Conservation (phyloP, 2,113 vertebrate species). For the Theristicus caerulescens region DNA sequence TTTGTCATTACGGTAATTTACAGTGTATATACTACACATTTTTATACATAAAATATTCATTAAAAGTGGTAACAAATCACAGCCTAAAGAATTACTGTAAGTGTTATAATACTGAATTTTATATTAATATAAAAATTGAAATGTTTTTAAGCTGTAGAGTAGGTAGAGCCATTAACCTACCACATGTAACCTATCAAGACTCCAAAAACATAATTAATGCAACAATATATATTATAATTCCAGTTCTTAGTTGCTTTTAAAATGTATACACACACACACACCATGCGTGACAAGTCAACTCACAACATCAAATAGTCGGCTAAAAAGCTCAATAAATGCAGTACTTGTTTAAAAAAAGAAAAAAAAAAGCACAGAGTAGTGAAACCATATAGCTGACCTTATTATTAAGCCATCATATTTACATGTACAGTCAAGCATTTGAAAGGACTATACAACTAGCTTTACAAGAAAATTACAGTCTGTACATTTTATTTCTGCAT, state of each 20-base stretch:
- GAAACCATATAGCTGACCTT: neutral
- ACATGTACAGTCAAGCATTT: neutral
- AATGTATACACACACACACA: neutral
- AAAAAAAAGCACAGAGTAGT: neutral
- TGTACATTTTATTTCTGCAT: neutral
- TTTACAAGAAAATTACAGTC: neutral
- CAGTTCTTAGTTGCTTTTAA: neutral
- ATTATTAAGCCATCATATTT: neutral
- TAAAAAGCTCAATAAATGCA: neutral
- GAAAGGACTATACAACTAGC: neutral
- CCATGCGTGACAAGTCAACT: neutral
- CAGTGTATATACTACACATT: neutral
- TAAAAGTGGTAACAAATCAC: neutral
- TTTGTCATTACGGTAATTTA: neutral
- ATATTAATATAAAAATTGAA: neutral
- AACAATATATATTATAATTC: neutral
- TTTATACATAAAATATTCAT: neutral
- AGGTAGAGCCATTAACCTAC: neutral
- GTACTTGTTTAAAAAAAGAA: neutral
- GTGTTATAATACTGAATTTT: neutral
- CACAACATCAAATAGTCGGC: rapidly evolving
- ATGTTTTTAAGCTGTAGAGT: neutral
- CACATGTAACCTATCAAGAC: neutral
- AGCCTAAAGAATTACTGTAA: neutral
- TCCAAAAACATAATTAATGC: neutral